Evolutionary conservation across 2,888 invertebrate species (phyloP), one percentile per base, ranked within the genome.

Genomic region (Leptarthrus brevirostris): DNA sequence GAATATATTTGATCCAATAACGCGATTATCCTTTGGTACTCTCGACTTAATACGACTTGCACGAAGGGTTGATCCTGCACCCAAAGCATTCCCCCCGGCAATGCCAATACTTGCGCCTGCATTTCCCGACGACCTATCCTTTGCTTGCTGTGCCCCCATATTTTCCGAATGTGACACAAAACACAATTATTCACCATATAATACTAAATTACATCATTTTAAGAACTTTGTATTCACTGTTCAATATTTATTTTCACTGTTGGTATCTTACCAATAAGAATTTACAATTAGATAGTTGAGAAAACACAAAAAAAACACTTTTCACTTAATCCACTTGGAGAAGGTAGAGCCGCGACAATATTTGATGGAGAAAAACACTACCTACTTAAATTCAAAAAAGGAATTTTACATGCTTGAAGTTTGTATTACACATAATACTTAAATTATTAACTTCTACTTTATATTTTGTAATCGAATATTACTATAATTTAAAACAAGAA

Each of bases 101-200:
- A 47, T 58, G 18, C 72, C 54, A 70, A 52, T 61, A 52, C 58
- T 66, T 84, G 89, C 88, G 82, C 90, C 83, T 30, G 84, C 82
- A 76, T 80, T 80, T 74, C 83, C 83, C 47, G 82, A 82, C 82
- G 91, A 90, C 85, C 93, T 91, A 88, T 95, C 95, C 87, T 96
- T 95, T 85, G 93, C 94, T 89, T 94, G 95, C 89, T 95, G 95
- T 84, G 95, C 95, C 86, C 95, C 95, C 95, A 95, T 95, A 85
- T 84, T 87, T 74, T 64, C 77, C 74, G 58, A 70, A 70, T 61
- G 56, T 22, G 73, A 85, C 83, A 83, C 82, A 85, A 82, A 82
- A 72, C 86, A 86, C 81, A 82, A 84, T 83, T 69, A 52, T 52
- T 52, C 69, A 52, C 69, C 24, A 2, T 24, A 30, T 34, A 30